Percentiles rank a stretch among this genome's conserved stretches.
Evolutionary conservation across 2,113 vertebrate species (phyloP).

Genomic region (Psammodynastes pulverulentus): DNA sequence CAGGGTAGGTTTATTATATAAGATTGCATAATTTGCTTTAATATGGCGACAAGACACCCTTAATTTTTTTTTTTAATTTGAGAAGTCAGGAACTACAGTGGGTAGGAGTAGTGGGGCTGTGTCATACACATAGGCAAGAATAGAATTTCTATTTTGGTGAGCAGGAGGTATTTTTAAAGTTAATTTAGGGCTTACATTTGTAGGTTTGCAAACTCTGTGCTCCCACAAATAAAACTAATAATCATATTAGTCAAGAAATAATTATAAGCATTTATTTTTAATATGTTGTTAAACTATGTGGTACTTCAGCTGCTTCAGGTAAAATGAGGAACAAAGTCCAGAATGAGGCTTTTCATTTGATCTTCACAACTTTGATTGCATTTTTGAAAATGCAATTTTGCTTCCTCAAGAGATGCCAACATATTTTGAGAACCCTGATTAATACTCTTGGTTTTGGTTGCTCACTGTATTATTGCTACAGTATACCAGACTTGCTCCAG

Average conservation of each 20-base stretch:
- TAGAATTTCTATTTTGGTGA: background rate
- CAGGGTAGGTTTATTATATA: conserved; percentile 71
- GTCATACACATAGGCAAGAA: background rate
- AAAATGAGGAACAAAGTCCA: background rate
- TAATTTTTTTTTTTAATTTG: background rate
- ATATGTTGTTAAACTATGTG: background rate
- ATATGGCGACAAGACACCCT: background rate
- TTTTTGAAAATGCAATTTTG: background rate
- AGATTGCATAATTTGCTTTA: background rate
- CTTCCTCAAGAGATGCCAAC: background rate
- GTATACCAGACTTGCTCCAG: background rate
- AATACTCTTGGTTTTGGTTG: background rate
- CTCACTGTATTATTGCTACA: background rate
- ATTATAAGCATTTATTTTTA: background rate
- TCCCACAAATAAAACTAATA: background rate
- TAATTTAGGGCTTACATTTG: background rate
- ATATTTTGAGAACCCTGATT: background rate
- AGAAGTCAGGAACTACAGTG: background rate
- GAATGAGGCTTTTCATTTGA: background rate
- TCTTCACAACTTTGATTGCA: background rate
- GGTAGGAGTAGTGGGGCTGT: background rate
- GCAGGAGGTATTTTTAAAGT: background rate
- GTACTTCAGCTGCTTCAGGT: background rate
- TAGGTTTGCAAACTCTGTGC: background rate
- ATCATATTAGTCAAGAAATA: background rate